Evolutionary conservation across 2,797 vertebrate genomes (phyloP).

Genomic region (Kryptolebias ocellatus): DNA sequence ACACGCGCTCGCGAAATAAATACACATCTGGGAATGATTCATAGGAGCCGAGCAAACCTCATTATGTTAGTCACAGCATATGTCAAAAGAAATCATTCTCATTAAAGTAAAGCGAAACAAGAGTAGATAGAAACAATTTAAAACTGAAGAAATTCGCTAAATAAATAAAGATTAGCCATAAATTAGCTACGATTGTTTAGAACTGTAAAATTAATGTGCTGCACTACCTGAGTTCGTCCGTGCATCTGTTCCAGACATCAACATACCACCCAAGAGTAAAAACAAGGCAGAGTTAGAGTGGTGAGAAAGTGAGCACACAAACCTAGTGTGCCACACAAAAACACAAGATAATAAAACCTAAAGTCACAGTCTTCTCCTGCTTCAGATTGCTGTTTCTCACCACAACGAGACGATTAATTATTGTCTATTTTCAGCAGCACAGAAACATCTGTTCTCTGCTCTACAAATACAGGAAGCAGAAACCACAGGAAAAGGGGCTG

Average conservation of each 20-base stretch:
- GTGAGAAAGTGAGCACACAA: not conserved
- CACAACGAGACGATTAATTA: too few species aligned
- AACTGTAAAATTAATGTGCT: not conserved
- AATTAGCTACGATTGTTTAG: not conserved
- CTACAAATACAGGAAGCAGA: constrained; percentile 55
- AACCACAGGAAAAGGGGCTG: constrained; percentile 50
- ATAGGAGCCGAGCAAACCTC: constrained; percentile 20
- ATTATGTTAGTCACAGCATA: constrained; percentile 40
- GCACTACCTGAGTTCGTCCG: constrained; percentile 46
- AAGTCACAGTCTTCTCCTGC: constrained; percentile 12
- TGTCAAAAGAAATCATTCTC: constrained; percentile 25
- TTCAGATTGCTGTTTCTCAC: constrained; percentile 28
- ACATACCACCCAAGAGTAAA: not conserved
- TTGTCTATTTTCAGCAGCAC: constrained; percentile 21
- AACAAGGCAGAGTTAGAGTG: not conserved
- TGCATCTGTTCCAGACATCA: constrained; percentile 32
- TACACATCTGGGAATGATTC: constrained; percentile 45
- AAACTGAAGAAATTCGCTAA: not conserved
- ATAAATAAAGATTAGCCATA: not conserved
- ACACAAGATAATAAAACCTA: constrained; percentile 3
- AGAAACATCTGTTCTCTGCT: constrained; percentile 25
- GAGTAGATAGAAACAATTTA: not conserved
- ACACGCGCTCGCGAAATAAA: not conserved
- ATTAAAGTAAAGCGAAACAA: not conserved
- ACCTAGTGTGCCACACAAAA: constrained; percentile 6